Evolutionary conservation across 2,113 vertebrate species (phyloP).

Genomic region (Malurus cyaneus): DNA sequence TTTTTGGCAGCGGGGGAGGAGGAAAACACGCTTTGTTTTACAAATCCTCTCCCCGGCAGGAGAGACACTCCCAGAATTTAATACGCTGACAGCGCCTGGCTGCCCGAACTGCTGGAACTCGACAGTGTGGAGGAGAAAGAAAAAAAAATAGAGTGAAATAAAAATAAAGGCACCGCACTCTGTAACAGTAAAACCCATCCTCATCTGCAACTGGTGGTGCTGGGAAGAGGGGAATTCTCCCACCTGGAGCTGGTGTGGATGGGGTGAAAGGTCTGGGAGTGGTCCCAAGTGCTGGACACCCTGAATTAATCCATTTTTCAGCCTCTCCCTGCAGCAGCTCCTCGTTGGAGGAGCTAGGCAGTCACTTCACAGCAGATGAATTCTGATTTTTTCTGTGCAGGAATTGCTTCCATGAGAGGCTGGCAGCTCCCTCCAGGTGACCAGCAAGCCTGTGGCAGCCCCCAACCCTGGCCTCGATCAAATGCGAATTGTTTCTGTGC

Average conservation of each 20-base stretch:
- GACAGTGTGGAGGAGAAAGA: background rate
- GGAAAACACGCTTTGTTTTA: constrained; percentile 65
- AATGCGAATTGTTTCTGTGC: background rate
- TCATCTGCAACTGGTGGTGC: background rate
- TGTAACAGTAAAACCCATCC: accelerated
- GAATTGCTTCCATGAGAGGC: background rate
- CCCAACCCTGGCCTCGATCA: background rate
- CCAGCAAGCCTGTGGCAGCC: background rate
- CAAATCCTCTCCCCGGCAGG: constrained; percentile 64
- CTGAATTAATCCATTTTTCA: background rate
- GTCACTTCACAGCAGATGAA: background rate
- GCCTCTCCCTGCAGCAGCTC: background rate
- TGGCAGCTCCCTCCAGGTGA: background rate
- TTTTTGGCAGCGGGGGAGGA: constrained; percentile 20
- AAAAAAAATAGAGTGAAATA: background rate
- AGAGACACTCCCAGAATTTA: constrained; percentile 63
- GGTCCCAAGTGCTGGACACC: background rate
- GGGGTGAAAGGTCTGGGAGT: background rate
- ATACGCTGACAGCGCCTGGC: constrained; percentile 1
- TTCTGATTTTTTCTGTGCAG: background rate
- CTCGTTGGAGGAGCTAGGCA: background rate
- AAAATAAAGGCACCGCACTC: background rate
- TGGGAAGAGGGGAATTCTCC: background rate
- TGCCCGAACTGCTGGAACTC: constrained; percentile 37
- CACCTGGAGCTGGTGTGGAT: accelerated